These are phyloP conservation scores for Anolis apletophallus DNA, from an alignment of 2,797 vertebrate genomes.

Conservation along the genomic window DNA sequence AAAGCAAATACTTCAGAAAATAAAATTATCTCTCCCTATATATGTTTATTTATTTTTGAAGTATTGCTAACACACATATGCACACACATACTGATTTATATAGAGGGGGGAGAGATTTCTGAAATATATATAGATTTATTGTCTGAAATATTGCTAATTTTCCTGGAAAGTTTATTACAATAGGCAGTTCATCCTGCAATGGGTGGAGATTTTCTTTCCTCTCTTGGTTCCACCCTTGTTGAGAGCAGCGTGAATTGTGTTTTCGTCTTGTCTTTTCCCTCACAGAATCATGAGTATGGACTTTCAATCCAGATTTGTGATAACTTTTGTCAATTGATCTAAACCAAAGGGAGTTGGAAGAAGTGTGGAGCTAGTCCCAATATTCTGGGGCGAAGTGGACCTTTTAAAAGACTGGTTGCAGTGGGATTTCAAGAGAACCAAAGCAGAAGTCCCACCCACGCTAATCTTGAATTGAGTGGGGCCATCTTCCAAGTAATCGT, in stretches of 20 bases:
- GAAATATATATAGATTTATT: not conserved
- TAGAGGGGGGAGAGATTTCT: no score
- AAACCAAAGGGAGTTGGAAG: not conserved
- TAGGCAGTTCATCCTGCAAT: not conserved
- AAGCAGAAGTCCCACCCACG: not conserved
- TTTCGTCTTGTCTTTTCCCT: not conserved
- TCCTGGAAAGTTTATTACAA: not conserved
- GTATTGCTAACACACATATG: no score
- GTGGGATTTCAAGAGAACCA: not conserved
- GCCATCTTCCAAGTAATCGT: not conserved
- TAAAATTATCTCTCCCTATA: no score
- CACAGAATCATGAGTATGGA: not conserved
- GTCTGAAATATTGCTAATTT: not conserved
- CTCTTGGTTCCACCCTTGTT: not conserved
- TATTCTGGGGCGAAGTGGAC: not conserved
- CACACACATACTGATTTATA: no score
- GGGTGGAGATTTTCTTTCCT: not conserved
- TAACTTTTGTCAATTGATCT: not conserved
- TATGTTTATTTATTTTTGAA: no score
- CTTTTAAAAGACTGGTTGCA: not conserved
- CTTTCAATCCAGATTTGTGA: not conserved
- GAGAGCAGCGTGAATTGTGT: not conserved
- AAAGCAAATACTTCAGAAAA: no score
- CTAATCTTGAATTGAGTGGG: not conserved
- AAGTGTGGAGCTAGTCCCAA: no score